Evolutionary conservation across 35 echinoderm and acorn worm species (phyloP).

Genomic region (Ptychodera flava): DNA sequence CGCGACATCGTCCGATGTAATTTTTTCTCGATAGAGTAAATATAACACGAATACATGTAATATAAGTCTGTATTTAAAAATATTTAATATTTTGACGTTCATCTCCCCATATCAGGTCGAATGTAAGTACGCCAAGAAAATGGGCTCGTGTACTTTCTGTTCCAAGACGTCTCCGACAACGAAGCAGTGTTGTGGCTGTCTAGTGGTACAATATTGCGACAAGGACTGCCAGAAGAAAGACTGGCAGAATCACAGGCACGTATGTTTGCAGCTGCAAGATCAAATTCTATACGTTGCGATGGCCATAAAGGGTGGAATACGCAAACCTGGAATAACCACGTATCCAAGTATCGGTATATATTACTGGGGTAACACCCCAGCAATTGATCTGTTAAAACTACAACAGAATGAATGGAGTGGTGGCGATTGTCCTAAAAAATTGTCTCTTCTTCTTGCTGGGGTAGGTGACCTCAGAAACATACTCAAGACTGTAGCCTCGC

Average conservation of each 20-base stretch:
- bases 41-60: no score
- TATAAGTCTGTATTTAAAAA: no score
- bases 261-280: not conserved
- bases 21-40: no score
- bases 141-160: not conserved
- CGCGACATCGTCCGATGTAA: no score
- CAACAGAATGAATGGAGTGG: conserved; percentile 25
- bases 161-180: not conserved
- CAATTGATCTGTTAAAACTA: conserved; percentile 54
- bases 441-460: conserved; percentile 25
- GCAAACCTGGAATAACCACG: not conserved
- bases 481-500: conserved; percentile 40
- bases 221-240: not conserved
- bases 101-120: not conserved
- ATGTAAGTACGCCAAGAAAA: not conserved
- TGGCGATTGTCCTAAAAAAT: not conserved
- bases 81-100: no score
- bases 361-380: conserved; percentile 57
- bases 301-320: not conserved
- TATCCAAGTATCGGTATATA: not conserved
- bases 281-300: not conserved
- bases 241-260: not conserved
- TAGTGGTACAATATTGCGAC: not conserved
- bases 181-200: not conserved
- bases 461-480: conserved; percentile 47